These are phyloP conservation scores for Cyprinodon brontotheroides DNA, from an alignment of 2,113 vertebrate genomes.

Conservation along the genomic window DNA sequence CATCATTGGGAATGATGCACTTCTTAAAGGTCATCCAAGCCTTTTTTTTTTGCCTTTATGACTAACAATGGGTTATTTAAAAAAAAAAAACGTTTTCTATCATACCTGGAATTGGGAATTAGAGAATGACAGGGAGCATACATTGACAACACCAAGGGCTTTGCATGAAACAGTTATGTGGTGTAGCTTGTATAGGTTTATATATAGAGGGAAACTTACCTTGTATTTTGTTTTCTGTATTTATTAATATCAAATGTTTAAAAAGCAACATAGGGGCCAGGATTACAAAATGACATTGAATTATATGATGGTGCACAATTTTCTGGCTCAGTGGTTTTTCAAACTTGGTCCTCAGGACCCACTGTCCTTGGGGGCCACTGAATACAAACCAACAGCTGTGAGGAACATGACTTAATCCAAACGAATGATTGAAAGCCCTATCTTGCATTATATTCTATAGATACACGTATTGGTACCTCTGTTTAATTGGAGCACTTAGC, in stretches of 20 bases:
- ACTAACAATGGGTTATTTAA: not conserved
- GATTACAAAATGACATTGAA: not conserved
- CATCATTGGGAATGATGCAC: not conserved
- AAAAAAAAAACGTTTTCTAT: too few relatives aligned
- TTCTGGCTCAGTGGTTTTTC: too few relatives aligned
- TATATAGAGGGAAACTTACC: not conserved
- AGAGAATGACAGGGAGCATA: not conserved
- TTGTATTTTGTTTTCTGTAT: not conserved
- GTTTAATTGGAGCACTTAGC: too few relatives aligned
- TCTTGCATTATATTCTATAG: too few relatives aligned
- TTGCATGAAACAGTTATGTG: not conserved
- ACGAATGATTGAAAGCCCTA: slow-evolving; percentile 22
- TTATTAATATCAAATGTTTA: not conserved
- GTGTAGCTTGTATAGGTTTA: not conserved
- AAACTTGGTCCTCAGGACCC: too few relatives aligned
- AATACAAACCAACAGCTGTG: slow-evolving; percentile 1
- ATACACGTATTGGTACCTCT: too few relatives aligned
- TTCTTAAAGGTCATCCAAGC: not conserved
- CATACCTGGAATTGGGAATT: not conserved
- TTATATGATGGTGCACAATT: not conserved
- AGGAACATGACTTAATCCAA: not conserved
- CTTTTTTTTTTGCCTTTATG: not conserved
- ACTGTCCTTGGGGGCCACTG: slow-evolving; percentile 12
- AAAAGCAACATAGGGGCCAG: not conserved
- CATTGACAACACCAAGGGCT: not conserved